These are phyloP conservation scores for Sylvia borin DNA, from an alignment of 2,797 vertebrate genomes.

Conservation along the genomic window DNA sequence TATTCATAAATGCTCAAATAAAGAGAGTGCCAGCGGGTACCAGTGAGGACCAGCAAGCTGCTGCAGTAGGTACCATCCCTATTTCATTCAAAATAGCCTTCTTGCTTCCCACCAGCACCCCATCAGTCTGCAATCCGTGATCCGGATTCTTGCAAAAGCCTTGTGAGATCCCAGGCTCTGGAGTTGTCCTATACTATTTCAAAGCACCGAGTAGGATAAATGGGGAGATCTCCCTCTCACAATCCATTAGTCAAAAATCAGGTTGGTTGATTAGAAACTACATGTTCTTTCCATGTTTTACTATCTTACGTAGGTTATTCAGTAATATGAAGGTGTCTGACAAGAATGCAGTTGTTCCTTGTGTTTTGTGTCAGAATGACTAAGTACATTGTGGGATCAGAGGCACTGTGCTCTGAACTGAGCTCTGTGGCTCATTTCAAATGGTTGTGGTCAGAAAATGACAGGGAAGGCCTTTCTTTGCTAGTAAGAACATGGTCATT, in stretches of 20 bases:
- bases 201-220: background rate
- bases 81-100: background rate
- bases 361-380: background rate
- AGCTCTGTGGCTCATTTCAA: background rate
- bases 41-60: background rate
- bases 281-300: background rate
- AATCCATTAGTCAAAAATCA: background rate
- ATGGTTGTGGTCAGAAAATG: background rate
- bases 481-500: slow-evolving; percentile 19
- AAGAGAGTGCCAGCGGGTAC: background rate
- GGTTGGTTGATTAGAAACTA: background rate
- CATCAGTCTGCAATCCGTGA: background rate
- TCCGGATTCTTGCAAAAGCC: background rate
- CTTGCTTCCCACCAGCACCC: background rate
- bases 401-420: background rate
- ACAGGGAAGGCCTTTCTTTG: background rate
- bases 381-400: background rate
- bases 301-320: background rate
- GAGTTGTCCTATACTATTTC: background rate
- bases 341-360: fast-evolving
- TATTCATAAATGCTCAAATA: background rate
- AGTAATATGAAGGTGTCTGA: background rate
- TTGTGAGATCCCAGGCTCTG: background rate
- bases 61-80: background rate
- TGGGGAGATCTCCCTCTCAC: background rate